These are phyloP conservation scores for Epirrhoe tristata DNA, from an alignment of 2,888 invertebrate genomes.

Conservation along the genomic window DNA sequence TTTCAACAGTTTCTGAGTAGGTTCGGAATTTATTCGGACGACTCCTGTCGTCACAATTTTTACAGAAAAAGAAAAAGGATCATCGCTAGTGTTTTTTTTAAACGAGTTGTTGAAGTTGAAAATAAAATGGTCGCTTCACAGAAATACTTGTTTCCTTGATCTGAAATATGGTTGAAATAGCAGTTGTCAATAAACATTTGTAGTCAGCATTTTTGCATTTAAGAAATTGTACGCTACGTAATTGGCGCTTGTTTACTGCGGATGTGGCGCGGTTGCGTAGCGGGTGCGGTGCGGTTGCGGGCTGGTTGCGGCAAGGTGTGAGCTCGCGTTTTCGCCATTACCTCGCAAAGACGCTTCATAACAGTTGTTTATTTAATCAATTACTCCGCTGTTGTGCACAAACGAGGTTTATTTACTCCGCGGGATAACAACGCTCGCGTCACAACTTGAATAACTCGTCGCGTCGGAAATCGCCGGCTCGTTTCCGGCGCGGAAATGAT, in stretches of 20 bases:
- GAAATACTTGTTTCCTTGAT: neutral
- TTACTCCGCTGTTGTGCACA: constrained; percentile 18
- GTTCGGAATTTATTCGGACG: neutral
- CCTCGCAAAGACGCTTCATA: constrained; percentile 8
- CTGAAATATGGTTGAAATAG: neutral
- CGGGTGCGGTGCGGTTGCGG: neutral
- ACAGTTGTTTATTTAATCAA: constrained; percentile 25
- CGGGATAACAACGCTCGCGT: constrained; percentile 10
- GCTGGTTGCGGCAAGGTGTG: neutral
- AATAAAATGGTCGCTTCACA: neutral
- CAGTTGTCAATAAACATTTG: too few species aligned
- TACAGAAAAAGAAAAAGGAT: neutral
- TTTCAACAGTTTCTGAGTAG: neutral
- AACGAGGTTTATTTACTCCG: constrained; percentile 13
- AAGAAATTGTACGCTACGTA: too few species aligned
- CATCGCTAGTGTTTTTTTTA: neutral
- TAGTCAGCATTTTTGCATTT: too few species aligned
- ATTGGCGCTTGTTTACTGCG: too few species aligned
- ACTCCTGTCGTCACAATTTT: neutral
- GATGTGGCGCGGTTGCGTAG: too few species aligned
- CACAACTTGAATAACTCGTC: constrained; percentile 14
- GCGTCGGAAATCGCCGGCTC: constrained; percentile 9
- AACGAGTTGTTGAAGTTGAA: neutral
- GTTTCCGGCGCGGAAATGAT: constrained; percentile 4
- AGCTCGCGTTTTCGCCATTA: constrained; percentile 1